phyloP scores from a whole-genome alignment of 2,797 vertebrate genomes.

The Molossus molossus region DNA sequence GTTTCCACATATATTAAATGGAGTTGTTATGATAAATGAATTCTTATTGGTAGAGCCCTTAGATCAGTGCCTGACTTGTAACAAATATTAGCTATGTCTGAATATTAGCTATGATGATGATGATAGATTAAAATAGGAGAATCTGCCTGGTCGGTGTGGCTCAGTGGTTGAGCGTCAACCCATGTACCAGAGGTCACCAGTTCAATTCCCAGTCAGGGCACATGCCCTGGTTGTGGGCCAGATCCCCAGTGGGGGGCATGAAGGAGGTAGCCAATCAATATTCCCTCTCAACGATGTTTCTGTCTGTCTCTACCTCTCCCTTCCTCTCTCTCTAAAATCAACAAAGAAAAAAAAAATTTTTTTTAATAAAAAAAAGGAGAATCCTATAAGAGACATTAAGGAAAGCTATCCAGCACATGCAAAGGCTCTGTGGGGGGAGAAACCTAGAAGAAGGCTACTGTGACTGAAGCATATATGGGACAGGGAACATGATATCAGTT shows the following conservation, averaged over 20 bases:
- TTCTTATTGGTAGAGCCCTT: background rate
- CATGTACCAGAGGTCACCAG: too few species aligned
- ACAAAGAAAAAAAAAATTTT: too few species aligned
- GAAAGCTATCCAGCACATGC: background rate
- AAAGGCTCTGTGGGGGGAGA: background rate
- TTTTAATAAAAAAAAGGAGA: background rate
- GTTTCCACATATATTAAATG: background rate
- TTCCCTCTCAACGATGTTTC: too few species aligned
- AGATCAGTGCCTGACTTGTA: background rate
- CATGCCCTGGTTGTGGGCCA: too few species aligned
- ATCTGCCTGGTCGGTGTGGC: background rate
- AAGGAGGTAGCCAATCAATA: too few species aligned
- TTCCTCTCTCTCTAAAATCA: too few species aligned
- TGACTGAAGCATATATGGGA: background rate
- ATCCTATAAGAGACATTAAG: background rate
- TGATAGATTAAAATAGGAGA: background rate
- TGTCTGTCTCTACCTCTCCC: too few species aligned
- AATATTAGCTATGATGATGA: background rate
- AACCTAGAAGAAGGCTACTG: background rate
- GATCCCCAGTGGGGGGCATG: too few species aligned
- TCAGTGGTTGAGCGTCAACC: too few species aligned
- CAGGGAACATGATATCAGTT: background rate
- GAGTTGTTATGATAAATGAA: background rate
- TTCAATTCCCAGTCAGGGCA: too few species aligned
- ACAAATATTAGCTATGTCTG: background rate